Base-by-base conservation (phyloP, 1,140 invertebrate genomes). In the Bombus turneri region DNA sequence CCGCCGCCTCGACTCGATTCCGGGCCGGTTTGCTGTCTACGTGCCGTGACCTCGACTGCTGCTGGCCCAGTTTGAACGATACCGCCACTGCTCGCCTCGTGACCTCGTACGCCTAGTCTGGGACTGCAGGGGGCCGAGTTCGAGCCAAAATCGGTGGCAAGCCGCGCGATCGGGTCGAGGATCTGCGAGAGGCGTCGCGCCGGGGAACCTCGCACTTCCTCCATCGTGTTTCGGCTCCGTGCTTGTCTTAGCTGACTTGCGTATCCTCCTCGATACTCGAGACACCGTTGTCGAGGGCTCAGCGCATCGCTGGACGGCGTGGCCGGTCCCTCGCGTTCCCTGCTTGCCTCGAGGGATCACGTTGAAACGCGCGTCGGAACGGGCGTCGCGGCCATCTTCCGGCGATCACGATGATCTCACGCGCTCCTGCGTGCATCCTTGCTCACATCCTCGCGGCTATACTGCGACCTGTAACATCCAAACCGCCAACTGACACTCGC, bases 141-240 rank as follows among this genome's bases (percentile, higher is more conserved):
- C 96, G 92, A 93, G 81, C 92, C 92, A 85, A 95, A 93, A 86
- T 95, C 94, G 79, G 93, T 93, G 41, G 96, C 96, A 72, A 97
- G 95, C 91, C 97, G 95, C 79, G 97, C 96, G 88, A 97, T 96
- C 88, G 97, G 97, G 95, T 98, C 97, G 92, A 97, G 97, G 87
- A 97, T 97, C 95, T 97, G 97, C 92, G 97, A 98, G 91, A 98
- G 95, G 88, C 97, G 96, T 89, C 96, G 95, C 91, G 96, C 96
- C 91, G 95, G 95, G 41, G 94, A 93, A 41, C 92, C 91, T 57
- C 93, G 93, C 90, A 93, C 92, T 87, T 95, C 94, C 86, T 95
- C 94, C 94, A 95, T 95, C 68, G 59, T 81, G 18, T 71, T 66
- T 28, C 9, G 43, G 13, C 41, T 83, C 28, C 62, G 22, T 15